Base-by-base conservation (phyloP, 2,113 vertebrate species). In the Hiodon alosoides region DNA sequence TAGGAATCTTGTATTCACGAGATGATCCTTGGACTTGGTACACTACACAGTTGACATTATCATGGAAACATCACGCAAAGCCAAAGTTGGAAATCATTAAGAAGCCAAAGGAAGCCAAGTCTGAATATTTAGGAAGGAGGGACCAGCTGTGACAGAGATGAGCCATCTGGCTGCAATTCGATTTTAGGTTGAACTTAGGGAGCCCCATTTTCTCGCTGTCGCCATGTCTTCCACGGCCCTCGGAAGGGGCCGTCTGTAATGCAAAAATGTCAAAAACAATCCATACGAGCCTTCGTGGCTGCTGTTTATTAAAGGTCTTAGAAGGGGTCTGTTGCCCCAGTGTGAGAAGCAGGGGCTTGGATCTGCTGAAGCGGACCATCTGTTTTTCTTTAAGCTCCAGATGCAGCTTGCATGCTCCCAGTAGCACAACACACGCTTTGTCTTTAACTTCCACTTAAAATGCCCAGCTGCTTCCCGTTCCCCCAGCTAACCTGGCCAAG, bases 161-260 rank as follows among this genome's bases (percentile, higher is more conserved):
- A 31, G 31, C 31, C 31, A 31, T 31, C 31, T 31, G 31, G 58
- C 58, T 4, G 3, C 58, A 9, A 3, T 59, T 14, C 14, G 4
- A 59, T 9, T 14, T 9, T 59, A 3, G 58, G 58, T 59, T 14
- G 14, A 59, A 14, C 58, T 14, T 7, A 7, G 7, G 61, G 61
- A 17, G 61, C 7, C 11, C 51, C 31, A 16, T 58, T 54, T 31
- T 11, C 2, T n/a, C 47, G 50, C 46, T 10, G 7, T 4, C 13
- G 54, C 4, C 69, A 46, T 46, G 4, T 75, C 69, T 75, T 53
- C 61, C 53, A 10, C 69, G 5, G 7, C 16, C 73, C 14, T 48
- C 69, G 79, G 50, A 81, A 78, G 75, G 71, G 72, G 60, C 16
- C 57, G 60, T 72, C 79, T 74, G 65, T 8, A 6, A 61, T 46